These are phyloP conservation scores for Abrostola triplasia DNA, from an alignment of 2,888 invertebrate species.

Conservation along the genomic window DNA sequence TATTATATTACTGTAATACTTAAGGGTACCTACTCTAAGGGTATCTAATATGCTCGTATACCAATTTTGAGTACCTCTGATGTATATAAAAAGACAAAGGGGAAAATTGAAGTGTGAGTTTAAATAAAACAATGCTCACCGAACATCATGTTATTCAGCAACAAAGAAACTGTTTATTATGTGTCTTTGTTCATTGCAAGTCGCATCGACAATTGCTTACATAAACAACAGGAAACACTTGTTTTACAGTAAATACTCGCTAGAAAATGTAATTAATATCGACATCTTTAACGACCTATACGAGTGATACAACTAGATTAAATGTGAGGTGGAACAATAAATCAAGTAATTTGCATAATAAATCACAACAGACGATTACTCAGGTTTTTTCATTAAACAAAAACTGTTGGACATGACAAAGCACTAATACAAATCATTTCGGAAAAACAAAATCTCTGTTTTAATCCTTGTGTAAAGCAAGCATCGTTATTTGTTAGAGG, in stretches of 20 bases:
- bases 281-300: constrained; percentile 31
- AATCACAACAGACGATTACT: neutral
- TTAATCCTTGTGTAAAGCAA: neutral
- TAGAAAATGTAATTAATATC: constrained; percentile 43
- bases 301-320: constrained; percentile 1
- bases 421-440: neutral
- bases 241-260: constrained; percentile 45
- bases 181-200: constrained; percentile 63
- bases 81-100: constrained; percentile 26
- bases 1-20: no score
- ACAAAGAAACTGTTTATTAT: constrained; percentile 64
- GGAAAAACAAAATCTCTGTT: neutral
- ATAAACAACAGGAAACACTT: constrained; percentile 62
- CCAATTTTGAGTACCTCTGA: no score
- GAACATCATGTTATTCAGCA: constrained; percentile 60
- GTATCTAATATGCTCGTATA: no score
- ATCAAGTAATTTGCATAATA: neutral
- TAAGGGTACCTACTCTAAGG: no score
- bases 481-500: neutral
- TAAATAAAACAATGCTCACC: constrained; percentile 42
- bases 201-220: constrained; percentile 52
- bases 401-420: neutral
- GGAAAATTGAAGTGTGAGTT: constrained; percentile 42
- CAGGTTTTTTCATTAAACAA: neutral
- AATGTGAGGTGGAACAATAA: neutral